A percentile compares a stretch with the other conserved stretches of the same genome.
phyloP scores from a whole-genome alignment of 2,113 vertebrate species.

The Australoheros scitulus region DNA sequence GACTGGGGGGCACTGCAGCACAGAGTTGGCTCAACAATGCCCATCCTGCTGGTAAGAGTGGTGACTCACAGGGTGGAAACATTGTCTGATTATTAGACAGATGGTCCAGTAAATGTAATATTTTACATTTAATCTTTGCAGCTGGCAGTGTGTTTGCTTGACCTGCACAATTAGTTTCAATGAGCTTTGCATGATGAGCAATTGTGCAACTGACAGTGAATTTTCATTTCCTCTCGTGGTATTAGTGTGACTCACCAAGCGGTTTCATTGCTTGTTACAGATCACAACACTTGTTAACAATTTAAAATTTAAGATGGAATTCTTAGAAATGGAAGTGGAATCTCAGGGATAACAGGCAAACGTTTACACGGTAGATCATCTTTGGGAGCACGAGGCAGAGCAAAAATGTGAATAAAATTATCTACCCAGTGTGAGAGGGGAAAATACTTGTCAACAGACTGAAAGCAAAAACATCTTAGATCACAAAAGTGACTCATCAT shows the following conservation, averaged over 20 bases:
- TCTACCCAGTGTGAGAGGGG: background rate
- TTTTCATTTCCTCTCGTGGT: constrained; percentile 42
- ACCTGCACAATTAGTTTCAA: background rate
- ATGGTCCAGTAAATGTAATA: background rate
- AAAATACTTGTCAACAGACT: constrained; percentile 45
- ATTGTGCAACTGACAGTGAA: background rate
- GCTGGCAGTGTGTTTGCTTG: background rate
- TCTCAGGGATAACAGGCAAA: background rate
- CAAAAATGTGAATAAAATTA: background rate
- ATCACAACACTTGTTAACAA: background rate
- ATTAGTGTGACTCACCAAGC: background rate
- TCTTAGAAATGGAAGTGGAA: background rate
- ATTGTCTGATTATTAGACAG: background rate
- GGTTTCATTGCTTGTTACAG: constrained; percentile 20
- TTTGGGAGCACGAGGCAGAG: background rate
- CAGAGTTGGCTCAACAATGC: constrained; percentile 87
- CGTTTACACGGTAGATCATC: background rate
- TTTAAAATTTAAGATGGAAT: background rate
- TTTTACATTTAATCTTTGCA: background rate
- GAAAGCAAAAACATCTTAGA: constrained; percentile 14
- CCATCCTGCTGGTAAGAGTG: constrained; percentile 86
- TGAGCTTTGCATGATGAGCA: background rate
- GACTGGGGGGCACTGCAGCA: constrained; percentile 87
- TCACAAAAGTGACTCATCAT: constrained; percentile 51
- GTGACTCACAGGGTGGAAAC: constrained; percentile 17